phyloP scores from a whole-genome alignment of 2,797 vertebrate genomes.

The Acanthornis magna region DNA sequence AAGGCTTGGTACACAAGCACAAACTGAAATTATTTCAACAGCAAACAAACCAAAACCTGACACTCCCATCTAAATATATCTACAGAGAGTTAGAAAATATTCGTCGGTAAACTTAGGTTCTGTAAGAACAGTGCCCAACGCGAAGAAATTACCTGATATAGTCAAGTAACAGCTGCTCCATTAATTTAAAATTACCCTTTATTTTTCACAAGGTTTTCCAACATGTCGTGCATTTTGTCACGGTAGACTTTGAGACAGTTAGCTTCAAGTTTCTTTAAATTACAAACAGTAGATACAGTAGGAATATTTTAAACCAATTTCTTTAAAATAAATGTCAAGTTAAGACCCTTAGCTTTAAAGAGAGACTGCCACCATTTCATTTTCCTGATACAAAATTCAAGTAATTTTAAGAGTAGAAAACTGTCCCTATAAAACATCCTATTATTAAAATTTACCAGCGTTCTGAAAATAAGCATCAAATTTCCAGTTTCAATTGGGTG shows the following conservation, averaged over 20 bases:
- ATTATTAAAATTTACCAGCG: constrained; percentile 29
- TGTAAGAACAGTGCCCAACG: not conserved
- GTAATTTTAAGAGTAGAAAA: constrained; percentile 73
- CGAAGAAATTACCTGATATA: not conserved
- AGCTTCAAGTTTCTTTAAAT: constrained; percentile 81
- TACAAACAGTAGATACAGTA: constrained; percentile 78
- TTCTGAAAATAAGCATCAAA: constrained; percentile 46
- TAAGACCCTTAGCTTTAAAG: constrained; percentile 56
- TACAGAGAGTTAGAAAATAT: not conserved
- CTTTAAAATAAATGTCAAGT: constrained; percentile 65
- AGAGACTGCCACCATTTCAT: constrained; percentile 49
- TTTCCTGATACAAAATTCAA: constrained; percentile 81
- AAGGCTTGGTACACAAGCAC: not conserved
- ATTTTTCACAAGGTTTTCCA: constrained; percentile 76
- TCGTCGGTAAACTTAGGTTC: not conserved
- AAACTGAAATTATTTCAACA: not conserved
- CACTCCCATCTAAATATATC: not conserved
- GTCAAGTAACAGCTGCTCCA: not conserved
- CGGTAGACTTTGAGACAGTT: constrained; percentile 55
- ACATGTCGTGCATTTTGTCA: constrained; percentile 70
- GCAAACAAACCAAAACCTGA: not conserved
- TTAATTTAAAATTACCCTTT: constrained; percentile 74
- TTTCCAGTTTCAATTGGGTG: constrained; percentile 33
- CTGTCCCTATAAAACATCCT: constrained; percentile 38
- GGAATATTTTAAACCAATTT: constrained; percentile 65